These are phyloP conservation scores for Drosophila leonis DNA, from an alignment of 2,888 invertebrate genomes.

Conservation along the genomic window DNA sequence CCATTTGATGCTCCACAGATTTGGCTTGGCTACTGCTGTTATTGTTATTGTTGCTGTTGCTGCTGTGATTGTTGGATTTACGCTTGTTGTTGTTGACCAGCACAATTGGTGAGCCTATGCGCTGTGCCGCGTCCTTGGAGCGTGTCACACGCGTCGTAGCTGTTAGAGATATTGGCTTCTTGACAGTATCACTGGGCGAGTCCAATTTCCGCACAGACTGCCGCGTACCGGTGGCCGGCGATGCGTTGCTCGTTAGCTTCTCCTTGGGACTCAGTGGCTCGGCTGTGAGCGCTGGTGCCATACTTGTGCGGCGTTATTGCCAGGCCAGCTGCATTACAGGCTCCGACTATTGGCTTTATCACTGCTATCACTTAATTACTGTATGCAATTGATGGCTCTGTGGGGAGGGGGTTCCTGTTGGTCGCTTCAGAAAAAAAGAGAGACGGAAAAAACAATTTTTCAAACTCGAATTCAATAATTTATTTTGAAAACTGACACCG, in stretches of 20 bases:
- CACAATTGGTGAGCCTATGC: constrained; percentile 35
- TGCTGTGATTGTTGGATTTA: constrained; percentile 39
- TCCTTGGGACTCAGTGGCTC: constrained; percentile 87
- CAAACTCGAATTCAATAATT: constrained; percentile 41
- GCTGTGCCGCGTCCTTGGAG: constrained; percentile 64
- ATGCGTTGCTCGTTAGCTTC: constrained; percentile 85
- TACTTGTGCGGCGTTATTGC: constrained; percentile 85
- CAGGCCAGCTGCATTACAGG: constrained; percentile 69
- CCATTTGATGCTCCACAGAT: constrained; percentile 75
- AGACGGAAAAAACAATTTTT: constrained; percentile 34
- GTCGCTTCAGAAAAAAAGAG: constrained; percentile 39
- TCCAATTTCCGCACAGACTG: constrained; percentile 63
- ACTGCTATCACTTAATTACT: constrained; percentile 14
- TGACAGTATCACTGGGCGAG: constrained; percentile 41
- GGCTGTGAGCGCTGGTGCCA: constrained; percentile 97
- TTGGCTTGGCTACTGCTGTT: constrained; percentile 34
- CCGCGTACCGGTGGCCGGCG: constrained; percentile 72
- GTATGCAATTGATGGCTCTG: constrained; percentile 3
- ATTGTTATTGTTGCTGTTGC: constrained; percentile 11
- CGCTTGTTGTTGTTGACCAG: constrained; percentile 46
- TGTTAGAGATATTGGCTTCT: constrained; percentile 48
- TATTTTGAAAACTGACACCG: constrained; percentile 50
- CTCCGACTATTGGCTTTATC: background rate
- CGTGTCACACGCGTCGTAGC: constrained; percentile 71
- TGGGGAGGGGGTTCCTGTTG: constrained; percentile 1